Evolutionary conservation across 1,140 invertebrate genomes (phyloP).

Genomic region (Camponotus pennsylvanicus): DNA sequence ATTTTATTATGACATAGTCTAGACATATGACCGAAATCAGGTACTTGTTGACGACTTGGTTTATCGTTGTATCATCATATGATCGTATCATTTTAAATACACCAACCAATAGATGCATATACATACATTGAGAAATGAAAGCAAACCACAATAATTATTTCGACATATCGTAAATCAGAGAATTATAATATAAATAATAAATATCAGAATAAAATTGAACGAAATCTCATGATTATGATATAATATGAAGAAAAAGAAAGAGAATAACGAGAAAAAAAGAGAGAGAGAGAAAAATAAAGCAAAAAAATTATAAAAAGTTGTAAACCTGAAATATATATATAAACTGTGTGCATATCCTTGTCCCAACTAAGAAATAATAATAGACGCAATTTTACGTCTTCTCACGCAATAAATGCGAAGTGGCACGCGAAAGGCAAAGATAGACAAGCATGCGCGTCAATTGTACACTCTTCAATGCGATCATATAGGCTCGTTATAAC

Average conservation of each 20-base stretch:
- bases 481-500: constrained; percentile 76
- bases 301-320: not conserved
- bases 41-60: not conserved
- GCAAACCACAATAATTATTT: not conserved
- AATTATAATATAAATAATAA: constrained; percentile 7
- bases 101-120: not conserved
- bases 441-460: constrained; percentile 58
- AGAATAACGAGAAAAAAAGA: no score
- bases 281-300: not conserved
- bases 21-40: constrained; percentile 60
- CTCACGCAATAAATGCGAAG: constrained; percentile 4
- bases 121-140: constrained; percentile 2
- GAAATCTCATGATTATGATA: constrained; percentile 2
- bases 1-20: constrained; percentile 72
- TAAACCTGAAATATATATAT: not conserved
- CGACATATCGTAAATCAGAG: not conserved
- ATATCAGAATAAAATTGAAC: not conserved
- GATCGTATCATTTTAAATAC: not conserved
- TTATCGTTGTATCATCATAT: not conserved
- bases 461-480: constrained; percentile 64
- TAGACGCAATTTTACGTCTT: constrained; percentile 15
- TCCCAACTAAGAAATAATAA: not conserved
- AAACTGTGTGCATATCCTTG: not conserved
- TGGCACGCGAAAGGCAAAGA: constrained; percentile 23
- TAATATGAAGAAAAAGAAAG: not conserved